phyloP scores from a whole-genome alignment of 2,888 invertebrate species.

The Lysandra bellargus region DNA sequence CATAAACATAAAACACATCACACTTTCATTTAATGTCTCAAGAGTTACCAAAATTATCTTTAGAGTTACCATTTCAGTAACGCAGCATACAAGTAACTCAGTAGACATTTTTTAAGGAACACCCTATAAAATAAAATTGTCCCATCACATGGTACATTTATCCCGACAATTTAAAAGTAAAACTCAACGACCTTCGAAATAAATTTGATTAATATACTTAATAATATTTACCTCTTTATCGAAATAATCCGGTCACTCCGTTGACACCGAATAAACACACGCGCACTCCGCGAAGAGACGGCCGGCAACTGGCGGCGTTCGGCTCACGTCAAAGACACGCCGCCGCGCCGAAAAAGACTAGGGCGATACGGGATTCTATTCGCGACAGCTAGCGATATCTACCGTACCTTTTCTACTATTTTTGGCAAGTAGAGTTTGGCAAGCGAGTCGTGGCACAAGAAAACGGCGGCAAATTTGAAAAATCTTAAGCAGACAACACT shows the following conservation, averaged over 20 bases:
- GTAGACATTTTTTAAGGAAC: background rate
- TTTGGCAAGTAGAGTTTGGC: too few relatives aligned
- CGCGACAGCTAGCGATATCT: too few relatives aligned
- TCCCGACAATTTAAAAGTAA: background rate
- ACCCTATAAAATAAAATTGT: background rate
- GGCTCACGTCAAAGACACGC: conserved; percentile 6
- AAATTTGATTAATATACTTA: background rate
- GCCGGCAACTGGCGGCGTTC: background rate
- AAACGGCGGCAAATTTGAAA: too few relatives aligned
- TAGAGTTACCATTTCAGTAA: conserved; percentile 11
- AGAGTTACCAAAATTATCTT: background rate
- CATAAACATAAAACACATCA: background rate
- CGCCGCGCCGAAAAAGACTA: background rate
- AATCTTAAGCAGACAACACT: too few relatives aligned
- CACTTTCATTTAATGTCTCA: too few relatives aligned
- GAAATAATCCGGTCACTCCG: background rate
- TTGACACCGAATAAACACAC: conserved; percentile 4
- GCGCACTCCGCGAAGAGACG: background rate
- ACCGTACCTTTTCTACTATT: too few relatives aligned
- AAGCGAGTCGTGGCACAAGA: too few relatives aligned
- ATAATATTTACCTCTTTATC: background rate
- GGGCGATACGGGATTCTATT: too few relatives aligned
- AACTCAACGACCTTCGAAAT: background rate
- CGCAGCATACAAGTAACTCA: conserved; percentile 25
- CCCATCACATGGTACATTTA: background rate